Evolutionary conservation across 2,888 invertebrate species (phyloP).

Genomic region (Leucophenga maculata): DNA sequence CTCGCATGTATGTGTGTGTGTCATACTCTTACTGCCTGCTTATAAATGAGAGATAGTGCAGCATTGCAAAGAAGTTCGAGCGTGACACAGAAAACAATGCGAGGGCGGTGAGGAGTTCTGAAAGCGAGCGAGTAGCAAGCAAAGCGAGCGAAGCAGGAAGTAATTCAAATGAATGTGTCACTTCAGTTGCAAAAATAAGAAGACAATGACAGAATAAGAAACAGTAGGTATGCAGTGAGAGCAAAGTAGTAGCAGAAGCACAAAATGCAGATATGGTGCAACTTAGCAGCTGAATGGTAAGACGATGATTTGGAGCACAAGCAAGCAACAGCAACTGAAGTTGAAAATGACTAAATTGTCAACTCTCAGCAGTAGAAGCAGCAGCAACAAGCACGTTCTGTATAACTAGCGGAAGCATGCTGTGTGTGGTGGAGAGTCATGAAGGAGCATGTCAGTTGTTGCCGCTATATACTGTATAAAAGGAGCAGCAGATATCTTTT

Average conservation of each 20-base stretch:
- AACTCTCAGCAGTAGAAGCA: conserved; percentile 15
- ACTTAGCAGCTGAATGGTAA: conserved; percentile 1
- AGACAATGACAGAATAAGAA: conserved; percentile 31
- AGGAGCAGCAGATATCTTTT: background rate
- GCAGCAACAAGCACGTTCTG: conserved; percentile 24
- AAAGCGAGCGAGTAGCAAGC: conserved; percentile 23
- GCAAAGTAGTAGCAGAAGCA: background rate
- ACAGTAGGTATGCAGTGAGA: conserved; percentile 9
- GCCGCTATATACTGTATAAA: background rate
- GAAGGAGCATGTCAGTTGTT: background rate
- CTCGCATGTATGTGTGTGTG: background rate
- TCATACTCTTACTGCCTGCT: conserved; percentile 44
- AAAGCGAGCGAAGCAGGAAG: conserved; percentile 51
- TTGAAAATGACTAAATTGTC: conserved; percentile 27
- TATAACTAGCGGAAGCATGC: conserved; percentile 3
- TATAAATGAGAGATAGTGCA: conserved; percentile 54
- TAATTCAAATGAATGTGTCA: conserved; percentile 57
- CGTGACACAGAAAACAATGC: background rate
- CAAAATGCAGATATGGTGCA: background rate
- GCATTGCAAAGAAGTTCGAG: conserved; percentile 18
- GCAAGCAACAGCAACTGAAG: conserved; percentile 12
- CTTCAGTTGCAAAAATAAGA: conserved; percentile 43
- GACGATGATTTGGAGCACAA: background rate
- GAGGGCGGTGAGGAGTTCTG: background rate
- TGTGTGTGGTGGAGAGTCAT: background rate